Evolutionary conservation across 1,140 invertebrate genomes (phyloP).

Genomic region (Lasioglossum albipes): DNA sequence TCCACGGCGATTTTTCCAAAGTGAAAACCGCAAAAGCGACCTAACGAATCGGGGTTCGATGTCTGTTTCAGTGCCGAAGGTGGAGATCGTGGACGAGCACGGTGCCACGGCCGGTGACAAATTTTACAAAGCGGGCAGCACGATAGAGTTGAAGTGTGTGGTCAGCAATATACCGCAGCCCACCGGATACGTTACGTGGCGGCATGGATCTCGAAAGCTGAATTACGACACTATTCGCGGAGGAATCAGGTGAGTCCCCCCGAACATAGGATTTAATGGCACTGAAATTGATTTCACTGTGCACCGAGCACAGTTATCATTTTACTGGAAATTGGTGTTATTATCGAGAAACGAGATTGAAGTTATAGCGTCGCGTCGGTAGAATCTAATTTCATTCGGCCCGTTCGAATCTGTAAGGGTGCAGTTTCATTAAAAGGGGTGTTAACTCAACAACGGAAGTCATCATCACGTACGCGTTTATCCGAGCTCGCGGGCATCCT

Average conservation of each 20-base stretch:
- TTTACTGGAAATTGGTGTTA: conserved; percentile 5
- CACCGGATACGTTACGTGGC: conserved; percentile 89
- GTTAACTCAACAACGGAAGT: neutral
- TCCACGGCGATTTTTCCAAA: neutral
- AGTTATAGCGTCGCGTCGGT: neutral
- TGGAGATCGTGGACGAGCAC: conserved; percentile 91
- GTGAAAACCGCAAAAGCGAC: neutral
- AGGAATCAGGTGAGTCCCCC: conserved; percentile 86
- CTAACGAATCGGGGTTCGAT: conserved; percentile 13
- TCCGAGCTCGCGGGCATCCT: too few relatives aligned
- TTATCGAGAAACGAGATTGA: neutral
- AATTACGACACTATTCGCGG: conserved; percentile 92
- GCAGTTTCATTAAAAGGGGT: neutral
- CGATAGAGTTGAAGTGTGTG: conserved; percentile 91
- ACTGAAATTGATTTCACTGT: conserved; percentile 31
- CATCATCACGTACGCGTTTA: too few relatives aligned
- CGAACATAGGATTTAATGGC: conserved; percentile 29
- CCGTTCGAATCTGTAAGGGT: neutral
- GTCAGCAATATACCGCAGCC: conserved; percentile 90
- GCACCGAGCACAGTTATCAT: conserved; percentile 8
- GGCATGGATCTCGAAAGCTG: conserved; percentile 87
- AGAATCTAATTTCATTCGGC: neutral
- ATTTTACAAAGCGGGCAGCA: conserved; percentile 92
- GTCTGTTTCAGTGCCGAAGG: conserved; percentile 86
- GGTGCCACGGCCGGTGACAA: conserved; percentile 89